Evolutionary conservation across 2,113 vertebrate species (phyloP), one percentile per base, ranked within the genome.

Genomic region (Aspidoscelis tigris): DNA sequence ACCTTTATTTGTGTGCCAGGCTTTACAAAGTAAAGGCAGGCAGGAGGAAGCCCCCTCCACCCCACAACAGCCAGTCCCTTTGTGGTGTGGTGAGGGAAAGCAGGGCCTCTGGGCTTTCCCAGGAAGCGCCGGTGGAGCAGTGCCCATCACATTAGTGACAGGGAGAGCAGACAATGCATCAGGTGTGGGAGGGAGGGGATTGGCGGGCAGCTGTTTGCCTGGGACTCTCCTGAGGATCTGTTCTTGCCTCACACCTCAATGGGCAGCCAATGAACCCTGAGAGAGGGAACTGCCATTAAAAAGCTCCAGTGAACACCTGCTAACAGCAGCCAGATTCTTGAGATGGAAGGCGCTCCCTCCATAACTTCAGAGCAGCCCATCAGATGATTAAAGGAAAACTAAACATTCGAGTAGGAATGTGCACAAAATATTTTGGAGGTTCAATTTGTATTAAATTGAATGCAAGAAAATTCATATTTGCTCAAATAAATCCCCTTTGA

Each of bases 131-230:
- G 68, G 68, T 79, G 76, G 50, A 64, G 72, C 65, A 22, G 39
- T 61, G 76, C 78, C 84, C 65, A 69, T 70, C 61, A 16, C 50
- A 33, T 61, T 76, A 71, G 84, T 21, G 43, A 64, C 68, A 55
- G 81, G 75, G 79, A 79, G 21, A 2, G 44, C 7, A 26, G 22
- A 22, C 39, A 1, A 44, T 0, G 65, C 66, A 78, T 82, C 83
- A 47, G 86, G 58, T 72, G 26, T 1, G 4, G 7, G 20, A 12
- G 65, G 65, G 71, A 16, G 18, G 58, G 43, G 26, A 41, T 14
- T 72, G 69, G 2, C 77, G 69, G 75, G 84, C 43, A 84, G 74
- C 88, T 86, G 80, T 65, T 76, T 71, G 58, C 73, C 81, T 7
- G 0, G 81, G 84, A 58, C 55, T 85, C 81, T 44, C 26, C 22